A percentile compares a stretch with the other conserved stretches of the same genome.
Conservation (phyloP, 2,797 vertebrate genomes). For the Pangasius sanitwongsei region DNA sequence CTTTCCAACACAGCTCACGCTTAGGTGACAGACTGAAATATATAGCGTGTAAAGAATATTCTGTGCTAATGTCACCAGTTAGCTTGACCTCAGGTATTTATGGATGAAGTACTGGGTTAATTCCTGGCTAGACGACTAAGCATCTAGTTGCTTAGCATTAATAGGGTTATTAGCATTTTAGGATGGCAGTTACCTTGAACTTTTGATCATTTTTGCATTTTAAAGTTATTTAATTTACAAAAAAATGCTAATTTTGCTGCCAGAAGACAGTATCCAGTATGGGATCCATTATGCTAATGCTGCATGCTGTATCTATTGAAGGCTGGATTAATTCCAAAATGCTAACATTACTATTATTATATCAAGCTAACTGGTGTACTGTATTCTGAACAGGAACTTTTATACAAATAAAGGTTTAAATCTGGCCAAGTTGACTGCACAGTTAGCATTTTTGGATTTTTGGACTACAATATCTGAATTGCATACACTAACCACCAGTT, state of each 20-base stretch:
- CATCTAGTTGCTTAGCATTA: not conserved
- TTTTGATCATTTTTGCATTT: not conserved
- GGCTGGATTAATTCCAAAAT: not conserved
- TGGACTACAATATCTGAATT: not conserved
- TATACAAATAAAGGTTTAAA: not conserved
- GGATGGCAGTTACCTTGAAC: not conserved
- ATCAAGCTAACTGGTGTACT: not conserved
- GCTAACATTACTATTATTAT: not conserved
- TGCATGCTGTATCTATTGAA: not conserved
- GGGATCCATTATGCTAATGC: not conserved
- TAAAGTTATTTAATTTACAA: not conserved
- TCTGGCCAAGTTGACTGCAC: not conserved
- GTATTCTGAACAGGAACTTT: not conserved
- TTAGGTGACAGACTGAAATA: not conserved
- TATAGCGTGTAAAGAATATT: not conserved
- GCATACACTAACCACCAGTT: not conserved
- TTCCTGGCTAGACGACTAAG: not conserved
- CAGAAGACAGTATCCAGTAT: not conserved
- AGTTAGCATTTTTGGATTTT: not conserved
- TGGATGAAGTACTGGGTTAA: not conserved
- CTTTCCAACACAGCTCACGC: not conserved
- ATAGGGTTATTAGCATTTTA: not conserved
- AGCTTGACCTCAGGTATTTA: not conserved
- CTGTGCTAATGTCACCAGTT: not conserved
- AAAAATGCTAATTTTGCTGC: not conserved